Base-by-base conservation (phyloP, 1,140 invertebrate genomes). In the Himalopsyche phryganea region DNA sequence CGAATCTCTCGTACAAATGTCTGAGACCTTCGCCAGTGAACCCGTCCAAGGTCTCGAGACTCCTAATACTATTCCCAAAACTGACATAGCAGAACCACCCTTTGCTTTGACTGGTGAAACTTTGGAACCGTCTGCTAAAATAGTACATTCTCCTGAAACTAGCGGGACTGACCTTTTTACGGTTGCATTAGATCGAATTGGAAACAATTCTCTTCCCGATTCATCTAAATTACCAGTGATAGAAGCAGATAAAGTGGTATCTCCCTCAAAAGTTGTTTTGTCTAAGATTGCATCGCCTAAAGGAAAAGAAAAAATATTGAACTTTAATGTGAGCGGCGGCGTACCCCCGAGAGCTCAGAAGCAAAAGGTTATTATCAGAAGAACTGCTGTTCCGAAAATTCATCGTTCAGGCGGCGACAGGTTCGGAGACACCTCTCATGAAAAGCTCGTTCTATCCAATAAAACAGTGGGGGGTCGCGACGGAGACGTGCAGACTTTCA, bases 361-460 rank as follows among this genome's bases (percentile, higher is more conserved):
- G 62, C 73, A 74, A 58, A 72, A 75, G 59, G 76, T 78, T 47
- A 76, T 78, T n/a, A 76, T 78, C 47, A 67, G 76, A 38, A 68
- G 74, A 13, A 68, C 73, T 0, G 61, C 33, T 1, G 67, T 41
- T 61, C 71, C 47, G 65, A 75, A 64, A 70, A 66, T 35, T 10
- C 17, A 51, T 15, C 28, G 4, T 28, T 49, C 46, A 14, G 50
- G 28, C 20, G 23, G 13, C 3, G 38, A 44, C 19, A 14, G 32
- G 19, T 52, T 56, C 23, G 44, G 33, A 28, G 52, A 69, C 13
- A 56, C 67, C 14, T 65, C 67, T 1, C 65, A 69, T 32, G 74
- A 77, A 20, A 73, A 74, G 67, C 74, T 77, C 23, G 71, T 77
- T 47, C 66, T 76, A 15, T 74, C 74, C 18, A 68, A 68, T 10